These are phyloP conservation scores for Tipula vernalis DNA, from an alignment of 2,888 invertebrate species.

Conservation along the genomic window DNA sequence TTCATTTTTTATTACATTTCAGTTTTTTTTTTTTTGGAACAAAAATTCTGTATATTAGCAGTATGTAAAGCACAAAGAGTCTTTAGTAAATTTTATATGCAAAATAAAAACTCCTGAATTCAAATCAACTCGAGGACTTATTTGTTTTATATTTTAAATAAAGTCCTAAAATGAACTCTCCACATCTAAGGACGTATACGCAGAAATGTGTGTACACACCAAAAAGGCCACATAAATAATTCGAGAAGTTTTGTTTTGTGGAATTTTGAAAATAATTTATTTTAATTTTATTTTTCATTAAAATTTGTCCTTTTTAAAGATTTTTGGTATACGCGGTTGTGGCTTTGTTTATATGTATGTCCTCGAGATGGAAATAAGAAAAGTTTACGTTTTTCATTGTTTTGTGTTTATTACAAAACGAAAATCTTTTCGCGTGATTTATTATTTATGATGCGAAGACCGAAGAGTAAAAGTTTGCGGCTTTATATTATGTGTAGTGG, in stretches of 20 bases:
- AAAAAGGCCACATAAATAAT: neutral
- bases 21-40: neutral
- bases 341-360: neutral
- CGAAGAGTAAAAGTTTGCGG: neutral
- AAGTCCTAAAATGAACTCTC: neutral
- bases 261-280: neutral
- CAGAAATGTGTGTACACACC: neutral
- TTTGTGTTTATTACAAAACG: neutral
- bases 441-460: neutral
- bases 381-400: neutral
- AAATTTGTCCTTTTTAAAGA: neutral
- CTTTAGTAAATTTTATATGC: neutral
- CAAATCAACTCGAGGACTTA: neutral
- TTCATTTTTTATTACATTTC: neutral
- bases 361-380: neutral
- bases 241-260: neutral
- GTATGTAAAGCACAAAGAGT: neutral
- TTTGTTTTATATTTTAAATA: neutral
- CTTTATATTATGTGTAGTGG: neutral
- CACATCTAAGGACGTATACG: neutral
- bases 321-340: neutral
- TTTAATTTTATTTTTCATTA: conserved; percentile 4
- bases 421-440: neutral
- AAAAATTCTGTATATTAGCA: neutral
- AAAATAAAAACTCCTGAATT: neutral